A percentile compares a stretch with the other conserved stretches of the same genome.
Conservation (phyloP, 2,888 invertebrate genomes). For the Galerucella pusilla region DNA sequence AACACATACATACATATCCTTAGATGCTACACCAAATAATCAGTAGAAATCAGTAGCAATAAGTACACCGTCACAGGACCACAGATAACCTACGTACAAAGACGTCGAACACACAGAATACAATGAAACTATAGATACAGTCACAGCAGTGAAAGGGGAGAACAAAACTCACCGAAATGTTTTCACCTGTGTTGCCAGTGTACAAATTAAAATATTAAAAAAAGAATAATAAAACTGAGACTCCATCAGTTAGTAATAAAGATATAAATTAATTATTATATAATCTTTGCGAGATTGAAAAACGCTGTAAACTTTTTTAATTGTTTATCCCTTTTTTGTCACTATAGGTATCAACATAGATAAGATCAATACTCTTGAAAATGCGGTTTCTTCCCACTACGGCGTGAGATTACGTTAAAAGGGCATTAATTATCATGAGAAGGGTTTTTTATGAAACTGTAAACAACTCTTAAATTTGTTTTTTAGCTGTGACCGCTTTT, state of each 20-base stretch:
- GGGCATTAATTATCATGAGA: slow-evolving; percentile 29
- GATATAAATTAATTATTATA: not conserved
- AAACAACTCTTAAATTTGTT: slow-evolving; percentile 36
- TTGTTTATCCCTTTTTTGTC: not conserved
- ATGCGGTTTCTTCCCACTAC: slow-evolving; percentile 15
- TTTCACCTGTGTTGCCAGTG: too few species aligned
- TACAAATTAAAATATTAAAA: too few species aligned
- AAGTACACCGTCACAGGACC: too few species aligned
- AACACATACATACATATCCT: too few species aligned
- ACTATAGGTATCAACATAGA: not conserved
- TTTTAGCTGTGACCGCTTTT: not conserved
- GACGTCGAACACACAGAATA: too few species aligned
- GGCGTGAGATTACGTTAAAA: slow-evolving; percentile 36
- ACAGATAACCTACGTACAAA: too few species aligned
- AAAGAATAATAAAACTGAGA: not conserved
- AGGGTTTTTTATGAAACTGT: slow-evolving; percentile 5
- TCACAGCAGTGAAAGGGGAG: too few species aligned
- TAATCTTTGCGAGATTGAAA: not conserved
- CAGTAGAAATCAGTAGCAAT: too few species aligned
- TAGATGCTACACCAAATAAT: too few species aligned
- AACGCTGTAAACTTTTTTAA: not conserved
- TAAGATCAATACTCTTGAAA: not conserved
- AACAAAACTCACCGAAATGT: too few species aligned
- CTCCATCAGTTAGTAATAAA: not conserved
- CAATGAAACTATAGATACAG: too few species aligned